Conservation (phyloP, 2,113 vertebrate genomes). For the Cebus imitator region DNA sequence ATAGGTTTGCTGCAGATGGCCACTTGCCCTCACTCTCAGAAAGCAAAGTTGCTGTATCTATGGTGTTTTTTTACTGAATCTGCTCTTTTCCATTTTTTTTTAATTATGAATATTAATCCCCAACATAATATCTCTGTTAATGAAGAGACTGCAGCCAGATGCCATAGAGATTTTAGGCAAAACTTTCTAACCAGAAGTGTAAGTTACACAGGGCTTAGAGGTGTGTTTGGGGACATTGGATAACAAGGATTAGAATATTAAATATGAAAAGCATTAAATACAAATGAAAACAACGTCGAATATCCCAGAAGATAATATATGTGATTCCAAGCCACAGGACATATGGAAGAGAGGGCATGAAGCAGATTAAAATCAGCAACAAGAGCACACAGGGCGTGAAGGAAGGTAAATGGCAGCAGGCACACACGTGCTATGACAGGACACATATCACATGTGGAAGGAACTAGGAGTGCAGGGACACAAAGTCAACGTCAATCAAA, state of each 20-base stretch:
- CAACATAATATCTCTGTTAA: background rate
- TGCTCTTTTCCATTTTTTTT: slow-evolving; percentile 12
- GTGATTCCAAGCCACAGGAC: background rate
- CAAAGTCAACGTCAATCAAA: background rate
- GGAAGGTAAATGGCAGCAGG: background rate
- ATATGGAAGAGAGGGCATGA: background rate
- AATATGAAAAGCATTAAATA: slow-evolving; percentile 17
- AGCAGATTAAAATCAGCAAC: background rate
- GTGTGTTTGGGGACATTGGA: background rate
- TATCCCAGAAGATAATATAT: background rate
- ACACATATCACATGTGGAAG: background rate
- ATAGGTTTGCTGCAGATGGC: background rate
- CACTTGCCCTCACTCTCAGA: background rate
- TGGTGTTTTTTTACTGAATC: background rate
- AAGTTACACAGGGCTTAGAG: background rate
- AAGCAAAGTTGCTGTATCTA: background rate
- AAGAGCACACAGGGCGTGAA: background rate
- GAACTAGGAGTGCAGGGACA: background rate
- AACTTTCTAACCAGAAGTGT: background rate
- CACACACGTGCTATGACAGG: background rate
- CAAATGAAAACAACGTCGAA: slow-evolving; percentile 14
- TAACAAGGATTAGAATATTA: background rate
- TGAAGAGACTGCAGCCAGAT: background rate
- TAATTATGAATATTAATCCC: background rate
- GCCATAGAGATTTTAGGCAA: background rate